These are phyloP conservation scores for Styela plicata DNA, from an alignment of 23 tunicate species.

Conservation along the genomic window DNA sequence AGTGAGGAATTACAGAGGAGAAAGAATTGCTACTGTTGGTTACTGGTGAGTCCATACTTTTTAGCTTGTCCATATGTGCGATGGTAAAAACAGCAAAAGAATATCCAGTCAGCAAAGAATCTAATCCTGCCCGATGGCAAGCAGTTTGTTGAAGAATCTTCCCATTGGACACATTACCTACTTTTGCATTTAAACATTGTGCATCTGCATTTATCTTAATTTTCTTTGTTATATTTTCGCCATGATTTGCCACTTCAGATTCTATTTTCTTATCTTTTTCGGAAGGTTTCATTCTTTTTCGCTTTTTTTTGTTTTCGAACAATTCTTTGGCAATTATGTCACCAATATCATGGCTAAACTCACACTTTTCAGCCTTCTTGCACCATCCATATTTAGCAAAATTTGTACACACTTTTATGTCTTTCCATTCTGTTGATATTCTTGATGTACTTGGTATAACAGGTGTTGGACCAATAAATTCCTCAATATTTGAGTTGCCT, in stretches of 20 bases:
- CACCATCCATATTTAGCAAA: slow-evolving; percentile 74
- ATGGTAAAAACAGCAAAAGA: slow-evolving; percentile 56
- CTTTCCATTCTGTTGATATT: not conserved
- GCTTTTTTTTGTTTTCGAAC: not conserved
- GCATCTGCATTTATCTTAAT: slow-evolving; percentile 1
- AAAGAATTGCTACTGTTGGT: not conserved
- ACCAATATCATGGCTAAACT: slow-evolving; percentile 53
- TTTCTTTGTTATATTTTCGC: not conserved
- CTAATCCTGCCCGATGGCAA: slow-evolving; percentile 60
- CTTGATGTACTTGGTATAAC: too few species aligned
- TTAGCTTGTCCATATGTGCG: slow-evolving; percentile 2
- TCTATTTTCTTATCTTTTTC: too few species aligned
- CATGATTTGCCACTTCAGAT: too few species aligned
- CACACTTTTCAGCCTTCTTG: slow-evolving; percentile 24
- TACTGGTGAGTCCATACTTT: not conserved
- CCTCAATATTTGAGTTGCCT: not conserved
- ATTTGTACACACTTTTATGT: slow-evolving; percentile 36
- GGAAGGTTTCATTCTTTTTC: not conserved
- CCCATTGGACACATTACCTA: not conserved
- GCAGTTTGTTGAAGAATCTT: not conserved
- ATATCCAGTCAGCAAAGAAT: slow-evolving; percentile 81
- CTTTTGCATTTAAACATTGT: not conserved
- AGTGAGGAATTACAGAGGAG: slow-evolving; percentile 33
- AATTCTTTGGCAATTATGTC: slow-evolving; percentile 27
- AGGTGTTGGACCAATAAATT: not conserved